These are phyloP conservation scores for Diplodus sargus DNA, from an alignment of 2,797 vertebrate species.

Conservation along the genomic window DNA sequence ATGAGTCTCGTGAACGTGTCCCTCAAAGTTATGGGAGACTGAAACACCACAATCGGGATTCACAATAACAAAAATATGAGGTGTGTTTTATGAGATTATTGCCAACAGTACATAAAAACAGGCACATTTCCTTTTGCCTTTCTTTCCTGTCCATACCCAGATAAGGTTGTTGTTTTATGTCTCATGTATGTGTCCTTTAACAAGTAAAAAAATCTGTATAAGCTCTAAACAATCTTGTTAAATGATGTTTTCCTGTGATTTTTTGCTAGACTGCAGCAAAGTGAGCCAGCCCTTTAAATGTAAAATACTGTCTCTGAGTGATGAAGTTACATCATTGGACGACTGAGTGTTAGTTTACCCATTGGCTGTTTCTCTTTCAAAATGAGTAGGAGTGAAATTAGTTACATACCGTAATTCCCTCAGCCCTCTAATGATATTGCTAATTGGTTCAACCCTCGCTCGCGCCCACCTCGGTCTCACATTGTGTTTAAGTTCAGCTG, in stretches of 20 bases:
- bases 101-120: not conserved
- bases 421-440: not conserved
- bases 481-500: not conserved
- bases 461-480: not conserved
- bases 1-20: constrained; percentile 16
- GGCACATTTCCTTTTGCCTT: constrained; percentile 25
- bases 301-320: not conserved
- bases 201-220: not conserved
- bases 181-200: constrained; percentile 19
- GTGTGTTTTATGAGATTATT: not conserved
- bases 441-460: not conserved
- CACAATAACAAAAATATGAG: too few relatives aligned
- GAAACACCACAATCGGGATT: not conserved
- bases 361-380: not conserved
- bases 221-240: not conserved
- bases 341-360: not conserved
- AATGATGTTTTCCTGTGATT: not conserved
- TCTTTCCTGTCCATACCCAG: not conserved
- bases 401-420: too few relatives aligned
- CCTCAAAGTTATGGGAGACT: constrained; percentile 21
- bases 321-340: not conserved
- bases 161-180: constrained; percentile 27
- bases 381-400: not conserved
- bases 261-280: not conserved
- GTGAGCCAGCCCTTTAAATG: not conserved